Base-by-base conservation (phyloP, 2,113 vertebrate species). In the Pelusios castaneus region DNA sequence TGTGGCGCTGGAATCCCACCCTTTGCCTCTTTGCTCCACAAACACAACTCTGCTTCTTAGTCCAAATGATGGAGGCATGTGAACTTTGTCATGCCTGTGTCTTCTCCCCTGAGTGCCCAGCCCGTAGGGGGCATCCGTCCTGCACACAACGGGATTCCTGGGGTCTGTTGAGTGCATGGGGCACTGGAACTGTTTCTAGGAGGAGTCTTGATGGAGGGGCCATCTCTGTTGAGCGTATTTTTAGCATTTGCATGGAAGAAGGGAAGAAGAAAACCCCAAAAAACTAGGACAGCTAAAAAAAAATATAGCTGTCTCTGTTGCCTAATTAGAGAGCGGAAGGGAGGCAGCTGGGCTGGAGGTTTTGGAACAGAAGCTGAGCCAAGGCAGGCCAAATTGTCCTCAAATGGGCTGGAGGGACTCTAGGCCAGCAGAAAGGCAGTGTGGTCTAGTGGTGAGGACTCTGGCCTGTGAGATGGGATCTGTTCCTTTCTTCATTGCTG, bases 271-370 rank as follows among this genome's bases (percentile, higher is more conserved):
- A 73, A 80, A 79, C 31, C 24, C 84, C 84, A 49, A 49, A 70
- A 79, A 54, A 75, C 79, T 87, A 63, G 70, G 47, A 70, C 87
- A 27, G 12, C 47, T 78, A 78, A 75, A 73, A 5, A 82, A 91
- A 87, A 83, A 84, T 54, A 78, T 80, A 78, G 73, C 52, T 38
- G 49, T 83, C 41, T 43, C 70, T 77, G 31, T 77, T 38, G 87
- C 85, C 87, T 88, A 87, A 87, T 91, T 88, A 91, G 78, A 91
- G 80, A 87, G 85, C 3, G 38, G 73, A 45, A 76, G 80, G 85
- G 73, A 25, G 73, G 41, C 73, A 83, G 31, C 29, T 83, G 80
- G 87, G 90, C 90, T 73, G 67, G 80, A 91, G 90, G 90, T 87
- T 87, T 91, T 87, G 73, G 80, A 87, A 55, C 75, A 87, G 47